Percentiles rank a stretch among this genome's conserved stretches.
These are phyloP conservation scores for Cephus nigrinus DNA, from an alignment of 2,888 invertebrate genomes.

Conservation along the genomic window DNA sequence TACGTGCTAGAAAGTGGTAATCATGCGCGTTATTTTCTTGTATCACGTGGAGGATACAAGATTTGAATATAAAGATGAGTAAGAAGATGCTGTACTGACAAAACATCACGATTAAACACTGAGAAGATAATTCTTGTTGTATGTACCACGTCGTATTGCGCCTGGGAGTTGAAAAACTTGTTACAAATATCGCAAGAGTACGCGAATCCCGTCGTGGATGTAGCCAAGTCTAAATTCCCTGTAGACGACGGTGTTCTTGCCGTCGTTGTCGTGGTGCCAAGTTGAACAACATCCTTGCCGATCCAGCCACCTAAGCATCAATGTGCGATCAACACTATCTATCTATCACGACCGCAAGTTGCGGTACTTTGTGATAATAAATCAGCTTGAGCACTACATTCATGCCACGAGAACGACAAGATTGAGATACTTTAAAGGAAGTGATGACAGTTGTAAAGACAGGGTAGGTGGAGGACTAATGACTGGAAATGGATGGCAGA, in stretches of 20 bases:
- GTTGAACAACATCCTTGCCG: slow-evolving; percentile 3
- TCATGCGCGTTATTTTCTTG: background rate
- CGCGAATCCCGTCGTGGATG: slow-evolving; percentile 36
- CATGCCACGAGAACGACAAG: slow-evolving; percentile 45
- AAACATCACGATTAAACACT: background rate
- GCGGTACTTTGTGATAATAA: slow-evolving; percentile 63
- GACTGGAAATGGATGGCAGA: background rate
- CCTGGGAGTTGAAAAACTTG: slow-evolving; percentile 61
- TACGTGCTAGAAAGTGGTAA: slow-evolving; percentile 48
- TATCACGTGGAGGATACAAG: background rate
- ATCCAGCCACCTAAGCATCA: slow-evolving; percentile 63
- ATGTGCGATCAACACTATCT: slow-evolving; percentile 68
- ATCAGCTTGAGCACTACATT: slow-evolving; percentile 66
- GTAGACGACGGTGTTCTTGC: background rate
- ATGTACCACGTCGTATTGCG: slow-evolving; percentile 59
- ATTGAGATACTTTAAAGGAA: background rate
- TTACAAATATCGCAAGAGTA: slow-evolving; percentile 58
- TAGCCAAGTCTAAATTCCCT: slow-evolving; percentile 11
- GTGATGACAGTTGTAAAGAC: background rate
- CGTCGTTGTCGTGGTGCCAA: slow-evolving; percentile 3
- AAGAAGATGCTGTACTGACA: background rate
- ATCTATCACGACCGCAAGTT: slow-evolving; percentile 64
- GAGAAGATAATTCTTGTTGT: background rate
- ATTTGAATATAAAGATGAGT: background rate
- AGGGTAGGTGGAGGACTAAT: background rate